Conservation (phyloP, 2,113 vertebrate species). For the Chaetura pelagica region DNA sequence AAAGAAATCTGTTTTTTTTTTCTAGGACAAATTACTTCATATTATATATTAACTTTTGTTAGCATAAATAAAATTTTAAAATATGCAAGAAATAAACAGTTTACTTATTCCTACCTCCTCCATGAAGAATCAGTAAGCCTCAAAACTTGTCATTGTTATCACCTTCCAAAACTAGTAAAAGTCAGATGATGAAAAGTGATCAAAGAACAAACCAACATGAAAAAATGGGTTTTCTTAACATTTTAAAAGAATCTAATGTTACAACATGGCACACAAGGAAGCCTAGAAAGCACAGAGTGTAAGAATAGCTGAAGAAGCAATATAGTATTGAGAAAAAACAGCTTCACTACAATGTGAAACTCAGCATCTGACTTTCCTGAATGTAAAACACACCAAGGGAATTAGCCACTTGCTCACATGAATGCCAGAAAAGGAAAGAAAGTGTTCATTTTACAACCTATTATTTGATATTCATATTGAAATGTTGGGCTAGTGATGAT, state of each 20-base stretch:
- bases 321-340: background rate
- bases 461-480: background rate
- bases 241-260: background rate
- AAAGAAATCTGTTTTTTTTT: background rate
- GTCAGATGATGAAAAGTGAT: background rate
- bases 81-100: background rate
- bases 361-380: background rate
- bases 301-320: background rate
- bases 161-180: background rate
- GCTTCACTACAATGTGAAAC: background rate
- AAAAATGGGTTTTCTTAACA: background rate
- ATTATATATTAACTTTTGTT: background rate
- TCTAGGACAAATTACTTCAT: background rate
- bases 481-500: background rate
- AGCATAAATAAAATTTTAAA: background rate
- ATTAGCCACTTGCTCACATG: background rate
- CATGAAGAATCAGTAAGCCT: background rate
- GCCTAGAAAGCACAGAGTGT: background rate
- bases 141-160: background rate
- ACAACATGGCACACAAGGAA: background rate
- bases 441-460: background rate
- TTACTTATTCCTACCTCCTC: background rate
- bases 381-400: background rate
- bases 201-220: background rate
- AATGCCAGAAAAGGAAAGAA: background rate